Evolutionary conservation across 2,113 vertebrate species (phyloP).

Genomic region (Rhinoptilus africanus): DNA sequence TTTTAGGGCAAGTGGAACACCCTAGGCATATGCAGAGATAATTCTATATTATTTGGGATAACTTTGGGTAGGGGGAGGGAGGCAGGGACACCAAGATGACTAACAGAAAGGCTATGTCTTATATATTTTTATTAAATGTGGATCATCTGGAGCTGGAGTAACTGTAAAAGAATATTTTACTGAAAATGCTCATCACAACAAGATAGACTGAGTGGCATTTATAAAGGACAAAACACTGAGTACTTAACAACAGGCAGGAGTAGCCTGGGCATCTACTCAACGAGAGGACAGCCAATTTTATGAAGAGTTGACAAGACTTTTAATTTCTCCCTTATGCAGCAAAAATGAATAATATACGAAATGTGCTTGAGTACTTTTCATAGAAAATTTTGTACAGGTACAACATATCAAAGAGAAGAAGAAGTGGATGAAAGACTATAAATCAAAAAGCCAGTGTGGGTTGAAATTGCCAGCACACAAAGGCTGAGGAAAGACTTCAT

Average conservation of each 20-base stretch:
- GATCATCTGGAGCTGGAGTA: not conserved
- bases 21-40: not conserved
- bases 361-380: not conserved
- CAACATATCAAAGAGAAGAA: not conserved
- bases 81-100: rapidly evolving
- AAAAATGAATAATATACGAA: not conserved
- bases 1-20: not conserved
- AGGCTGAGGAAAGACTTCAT: not conserved
- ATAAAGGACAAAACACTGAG: not conserved
- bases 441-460: not conserved
- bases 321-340: not conserved
- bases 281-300: not conserved
- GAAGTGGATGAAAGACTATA: not conserved
- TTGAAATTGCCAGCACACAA: not conserved
- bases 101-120: not conserved
- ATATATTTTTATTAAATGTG: not conserved
- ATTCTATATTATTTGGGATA: not conserved
- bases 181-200: not conserved
- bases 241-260: not conserved
- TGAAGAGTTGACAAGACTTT: not conserved
- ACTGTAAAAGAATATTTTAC: not conserved
- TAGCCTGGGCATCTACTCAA: not conserved
- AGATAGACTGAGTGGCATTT: not conserved
- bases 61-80: no score
- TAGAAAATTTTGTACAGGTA: not conserved